Base-by-base conservation (phyloP, 2,888 invertebrate species). In the Luperina nickerlii region DNA sequence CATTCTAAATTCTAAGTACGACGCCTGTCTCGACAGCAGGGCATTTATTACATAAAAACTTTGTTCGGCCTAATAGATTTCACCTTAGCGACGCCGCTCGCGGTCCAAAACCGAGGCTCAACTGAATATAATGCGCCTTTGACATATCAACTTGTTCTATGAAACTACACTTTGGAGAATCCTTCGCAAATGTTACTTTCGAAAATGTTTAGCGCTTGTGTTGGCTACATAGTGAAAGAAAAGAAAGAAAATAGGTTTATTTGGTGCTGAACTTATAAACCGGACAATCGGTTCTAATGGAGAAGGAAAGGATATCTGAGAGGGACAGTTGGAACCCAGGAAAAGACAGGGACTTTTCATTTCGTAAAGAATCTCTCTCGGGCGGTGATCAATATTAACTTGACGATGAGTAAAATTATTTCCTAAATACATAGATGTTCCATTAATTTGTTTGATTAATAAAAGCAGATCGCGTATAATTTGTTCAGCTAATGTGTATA, bases 1-100 rank as follows among this genome's bases (percentile, higher is more conserved):
- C 75, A 75, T 78, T 78, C 68, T 85, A 72, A 85, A 82, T 76
- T 72, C 62, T 72, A 74, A 62, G 27, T 42, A 54, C 57, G 11
- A 67, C 38, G 75, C 38, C 51, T 63, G 48, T 32, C 42, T 74
- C 48, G 54, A 60, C 72, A 71, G 32, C 38, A 18, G 27, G 67
- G 42, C 60, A 24, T 65, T 70, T 67, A 67, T 81, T 79, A 81
- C 66, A 79, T 78, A 83, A 76, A 79, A 84, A 74, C 70, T 77
- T 76, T 9, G 65, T 70, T 71, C 48, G 57, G 73, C 73, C 82
- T 78, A 77, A 85, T 85, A 87, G 81, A 81, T 81, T 85, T 76
- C 81, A 78, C 81, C 63, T 81, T 68, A 79, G 72, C 63, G 69
- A 68, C 68, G 74, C 57, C 15, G 38, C 72, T 73, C 42, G 65